phyloP scores from a whole-genome alignment of 1,140 invertebrate species.

The Planococcus citri region DNA sequence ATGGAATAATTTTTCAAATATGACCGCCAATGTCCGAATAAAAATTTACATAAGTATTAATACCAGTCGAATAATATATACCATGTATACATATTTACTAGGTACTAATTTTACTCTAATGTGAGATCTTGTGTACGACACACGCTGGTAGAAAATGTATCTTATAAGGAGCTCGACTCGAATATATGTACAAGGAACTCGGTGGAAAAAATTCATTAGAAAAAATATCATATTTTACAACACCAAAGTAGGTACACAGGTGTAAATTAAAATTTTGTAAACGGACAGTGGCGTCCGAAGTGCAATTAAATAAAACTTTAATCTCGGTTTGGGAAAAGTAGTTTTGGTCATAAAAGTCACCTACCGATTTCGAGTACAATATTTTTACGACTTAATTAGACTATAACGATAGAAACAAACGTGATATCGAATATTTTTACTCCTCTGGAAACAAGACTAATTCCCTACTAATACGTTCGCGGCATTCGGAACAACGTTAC shows the following conservation, averaged over 20 bases:
- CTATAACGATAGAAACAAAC: constrained; percentile 12
- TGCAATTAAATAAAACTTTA: neutral
- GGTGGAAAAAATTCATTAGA: too few relatives aligned
- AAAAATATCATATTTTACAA: neutral
- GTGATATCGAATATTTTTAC: constrained; percentile 8
- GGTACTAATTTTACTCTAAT: too few relatives aligned
- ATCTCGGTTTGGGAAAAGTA: neutral
- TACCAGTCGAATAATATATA: too few relatives aligned
- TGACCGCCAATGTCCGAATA: too few relatives aligned
- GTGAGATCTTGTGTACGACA: too few relatives aligned
- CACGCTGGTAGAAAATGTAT: too few relatives aligned
- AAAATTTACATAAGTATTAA: too few relatives aligned
- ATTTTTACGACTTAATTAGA: constrained; percentile 18
- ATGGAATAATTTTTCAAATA: too few relatives aligned
- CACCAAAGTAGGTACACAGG: neutral
- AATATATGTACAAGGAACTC: too few relatives aligned
- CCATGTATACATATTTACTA: too few relatives aligned
- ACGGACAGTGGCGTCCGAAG: neutral
- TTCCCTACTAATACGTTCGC: constrained; percentile 15
- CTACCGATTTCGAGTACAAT: constrained; percentile 10
- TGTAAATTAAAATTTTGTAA: neutral
- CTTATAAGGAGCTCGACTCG: too few relatives aligned
- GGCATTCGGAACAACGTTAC: neutral
- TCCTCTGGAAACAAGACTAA: neutral
- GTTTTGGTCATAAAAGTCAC: constrained; percentile 8